A percentile compares a stretch with the other conserved stretches of the same genome.
Evolutionary conservation across 2,113 vertebrate genomes (phyloP).

Genomic region (Abramis brama): DNA sequence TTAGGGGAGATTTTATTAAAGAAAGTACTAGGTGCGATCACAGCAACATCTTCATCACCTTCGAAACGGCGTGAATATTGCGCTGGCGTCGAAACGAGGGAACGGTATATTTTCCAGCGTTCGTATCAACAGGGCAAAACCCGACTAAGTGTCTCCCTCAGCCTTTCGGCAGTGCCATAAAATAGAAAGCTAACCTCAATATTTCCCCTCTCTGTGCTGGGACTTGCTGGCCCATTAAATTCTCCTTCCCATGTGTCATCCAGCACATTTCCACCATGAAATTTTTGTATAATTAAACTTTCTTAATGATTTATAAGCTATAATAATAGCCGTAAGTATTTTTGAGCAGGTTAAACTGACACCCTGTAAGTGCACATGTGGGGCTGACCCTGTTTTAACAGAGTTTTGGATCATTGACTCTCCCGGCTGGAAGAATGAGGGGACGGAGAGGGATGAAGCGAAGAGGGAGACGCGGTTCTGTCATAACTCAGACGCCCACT

Average conservation of each 20-base stretch:
- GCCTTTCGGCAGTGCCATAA: conserved; percentile 75
- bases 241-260: conserved; percentile 81
- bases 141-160: conserved; percentile 52
- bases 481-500: conserved; percentile 68
- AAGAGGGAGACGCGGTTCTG: conserved; percentile 64
- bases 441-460: conserved; percentile 58
- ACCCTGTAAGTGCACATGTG: conserved; percentile 76
- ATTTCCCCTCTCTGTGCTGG: conserved; percentile 80
- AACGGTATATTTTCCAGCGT: conserved; percentile 53
- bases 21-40: conserved; percentile 59
- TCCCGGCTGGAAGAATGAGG: conserved; percentile 64
- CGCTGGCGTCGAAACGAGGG: not conserved
- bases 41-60: conserved; percentile 61
- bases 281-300: conserved; percentile 84
- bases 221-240: conserved; percentile 86
- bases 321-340: conserved; percentile 83
- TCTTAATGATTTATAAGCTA: conserved; percentile 88
- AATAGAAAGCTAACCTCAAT: conserved; percentile 83
- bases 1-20: conserved; percentile 69
- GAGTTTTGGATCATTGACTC: conserved; percentile 80
- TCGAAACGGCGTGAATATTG: not conserved
- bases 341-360: conserved; percentile 82
- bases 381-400: conserved; percentile 83
- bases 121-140: conserved; percentile 5
- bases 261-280: conserved; percentile 80